Evolutionary conservation across 2,888 invertebrate species (phyloP).

Genomic region (Holacanthella duospinosa): DNA sequence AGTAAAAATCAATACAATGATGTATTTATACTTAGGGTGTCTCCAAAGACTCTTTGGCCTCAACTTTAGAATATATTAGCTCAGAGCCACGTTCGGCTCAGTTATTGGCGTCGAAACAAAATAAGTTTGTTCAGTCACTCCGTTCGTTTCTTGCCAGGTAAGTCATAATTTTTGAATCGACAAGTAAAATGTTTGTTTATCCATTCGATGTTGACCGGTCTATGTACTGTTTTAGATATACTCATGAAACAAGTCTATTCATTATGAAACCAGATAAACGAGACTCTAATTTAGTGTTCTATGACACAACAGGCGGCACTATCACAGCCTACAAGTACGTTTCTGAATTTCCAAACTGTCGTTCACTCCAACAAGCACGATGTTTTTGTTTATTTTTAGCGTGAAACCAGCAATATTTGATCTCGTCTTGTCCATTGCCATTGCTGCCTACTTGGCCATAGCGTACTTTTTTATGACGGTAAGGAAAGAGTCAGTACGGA

Average conservation of each 20-base stretch:
- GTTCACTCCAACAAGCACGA: not conserved
- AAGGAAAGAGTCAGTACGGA: too few relatives aligned
- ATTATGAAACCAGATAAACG: slow-evolving; percentile 64
- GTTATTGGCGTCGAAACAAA: slow-evolving; percentile 55
- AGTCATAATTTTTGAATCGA: slow-evolving; percentile 6
- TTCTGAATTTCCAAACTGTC: not conserved
- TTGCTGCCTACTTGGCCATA: slow-evolving; percentile 68
- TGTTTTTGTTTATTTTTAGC: slow-evolving; percentile 48
- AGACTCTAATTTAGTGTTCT: slow-evolving; percentile 88
- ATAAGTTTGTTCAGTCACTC: slow-evolving; percentile 56
- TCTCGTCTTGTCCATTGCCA: slow-evolving; percentile 77
- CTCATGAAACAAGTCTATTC: slow-evolving; percentile 40
- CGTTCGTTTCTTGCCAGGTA: slow-evolving; percentile 56
- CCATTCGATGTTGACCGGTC: too few relatives aligned
- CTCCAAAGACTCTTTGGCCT: slow-evolving; percentile 57
- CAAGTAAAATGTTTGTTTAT: slow-evolving; percentile 12
- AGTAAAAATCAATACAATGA: not conserved
- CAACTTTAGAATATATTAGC: slow-evolving; percentile 65
- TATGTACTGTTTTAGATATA: slow-evolving; percentile 21
- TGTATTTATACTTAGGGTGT: slow-evolving; percentile 51
- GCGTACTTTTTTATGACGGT: slow-evolving; percentile 69
- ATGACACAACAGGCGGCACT: slow-evolving; percentile 65
- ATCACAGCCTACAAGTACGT: slow-evolving; percentile 62
- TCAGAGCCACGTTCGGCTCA: slow-evolving; percentile 66
- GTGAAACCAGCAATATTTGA: slow-evolving; percentile 98